These are phyloP conservation scores for Rhinoptilus africanus DNA, from an alignment of 2,113 vertebrate genomes.

Conservation along the genomic window DNA sequence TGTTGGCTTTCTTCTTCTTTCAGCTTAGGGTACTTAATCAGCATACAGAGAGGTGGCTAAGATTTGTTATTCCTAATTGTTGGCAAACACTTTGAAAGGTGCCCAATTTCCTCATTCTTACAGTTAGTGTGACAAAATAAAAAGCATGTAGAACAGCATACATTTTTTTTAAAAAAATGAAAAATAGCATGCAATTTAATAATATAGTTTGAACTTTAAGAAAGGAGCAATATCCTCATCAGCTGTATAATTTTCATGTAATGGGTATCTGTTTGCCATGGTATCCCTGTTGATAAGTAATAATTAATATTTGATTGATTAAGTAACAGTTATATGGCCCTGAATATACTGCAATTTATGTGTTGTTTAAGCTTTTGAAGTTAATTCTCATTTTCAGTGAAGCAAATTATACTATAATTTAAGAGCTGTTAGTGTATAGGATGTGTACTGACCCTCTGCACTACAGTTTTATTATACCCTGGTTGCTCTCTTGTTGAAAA, in stretches of 20 bases:
- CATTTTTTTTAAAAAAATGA: background rate
- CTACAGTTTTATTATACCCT: background rate
- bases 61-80: background rate
- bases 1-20: background rate
- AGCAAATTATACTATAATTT: background rate
- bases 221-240: background rate
- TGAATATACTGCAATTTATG: background rate
- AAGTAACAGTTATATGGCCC: background rate
- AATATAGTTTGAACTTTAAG: background rate
- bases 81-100: background rate
- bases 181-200: background rate
- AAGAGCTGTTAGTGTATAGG: background rate
- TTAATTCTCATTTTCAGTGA: background rate
- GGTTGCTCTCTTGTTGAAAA: background rate
- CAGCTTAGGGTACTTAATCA: background rate
- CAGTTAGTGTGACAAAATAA: background rate
- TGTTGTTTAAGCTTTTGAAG: background rate
- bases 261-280: background rate
- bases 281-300: background rate
- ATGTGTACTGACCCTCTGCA: background rate
- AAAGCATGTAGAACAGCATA: background rate
- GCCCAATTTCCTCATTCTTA: background rate
- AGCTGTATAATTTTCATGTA: slow-evolving; percentile 9
- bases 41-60: background rate
- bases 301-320: slow-evolving; percentile 33